Conservation (phyloP, 30 jellyfish, hydroid and myxozoan species). For the Nemopilema nomurai region DNA sequence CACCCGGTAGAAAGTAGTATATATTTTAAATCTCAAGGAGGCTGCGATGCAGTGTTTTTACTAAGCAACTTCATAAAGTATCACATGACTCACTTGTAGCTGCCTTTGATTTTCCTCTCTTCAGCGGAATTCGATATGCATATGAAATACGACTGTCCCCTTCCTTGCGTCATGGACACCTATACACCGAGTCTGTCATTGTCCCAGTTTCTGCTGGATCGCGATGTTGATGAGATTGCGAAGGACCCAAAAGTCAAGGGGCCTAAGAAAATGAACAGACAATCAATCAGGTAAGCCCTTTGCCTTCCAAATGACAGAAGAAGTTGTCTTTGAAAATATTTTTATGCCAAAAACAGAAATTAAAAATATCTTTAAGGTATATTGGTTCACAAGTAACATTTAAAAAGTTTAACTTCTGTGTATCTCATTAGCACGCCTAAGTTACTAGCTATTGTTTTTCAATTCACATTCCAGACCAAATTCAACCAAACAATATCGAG, state of each 20-base stretch:
- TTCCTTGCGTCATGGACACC: conserved; percentile 79
- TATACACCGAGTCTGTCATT: conserved; percentile 68
- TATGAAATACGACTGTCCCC: conserved; percentile 78
- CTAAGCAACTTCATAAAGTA: no score
- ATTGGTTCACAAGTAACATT: no score
- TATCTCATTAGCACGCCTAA: no score
- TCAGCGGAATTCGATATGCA: conserved; percentile 49
- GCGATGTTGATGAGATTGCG: conserved; percentile 68
- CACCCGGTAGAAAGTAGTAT: no score
- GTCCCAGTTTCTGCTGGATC: conserved; percentile 73
- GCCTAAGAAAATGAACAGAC: not conserved
- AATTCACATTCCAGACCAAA: no score
- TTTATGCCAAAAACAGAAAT: not conserved
- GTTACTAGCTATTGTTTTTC: no score
- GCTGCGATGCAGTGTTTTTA: no score
- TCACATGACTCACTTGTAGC: not conserved
- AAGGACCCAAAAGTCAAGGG: conserved; percentile 58
- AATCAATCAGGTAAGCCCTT: conserved; percentile 26
- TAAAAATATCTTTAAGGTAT: not conserved
- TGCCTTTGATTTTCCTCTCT: not conserved
- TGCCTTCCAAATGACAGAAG: not conserved
- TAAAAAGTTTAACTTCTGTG: no score
- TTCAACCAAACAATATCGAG: no score
- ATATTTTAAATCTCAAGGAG: no score
- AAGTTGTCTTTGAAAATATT: not conserved